Conservation (phyloP, 2,113 vertebrate genomes). For the Balaeniceps rex region DNA sequence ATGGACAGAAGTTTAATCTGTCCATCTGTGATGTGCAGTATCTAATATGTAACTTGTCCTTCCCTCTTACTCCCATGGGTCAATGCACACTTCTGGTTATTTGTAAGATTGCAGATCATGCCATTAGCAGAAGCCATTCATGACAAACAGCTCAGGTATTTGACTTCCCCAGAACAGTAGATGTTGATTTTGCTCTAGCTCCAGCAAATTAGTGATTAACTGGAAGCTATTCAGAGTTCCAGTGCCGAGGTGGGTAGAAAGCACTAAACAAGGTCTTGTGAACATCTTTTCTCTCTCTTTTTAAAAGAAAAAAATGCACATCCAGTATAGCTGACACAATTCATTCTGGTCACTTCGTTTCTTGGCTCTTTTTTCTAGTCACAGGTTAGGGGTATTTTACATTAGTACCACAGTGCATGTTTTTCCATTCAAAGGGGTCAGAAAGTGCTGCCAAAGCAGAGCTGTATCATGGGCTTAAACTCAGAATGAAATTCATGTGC, state of each 20-base stretch:
- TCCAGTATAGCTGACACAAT: background rate
- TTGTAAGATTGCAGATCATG: background rate
- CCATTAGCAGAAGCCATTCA: background rate
- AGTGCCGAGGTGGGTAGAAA: background rate
- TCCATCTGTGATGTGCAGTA: background rate
- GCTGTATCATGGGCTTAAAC: background rate
- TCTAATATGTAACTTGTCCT: background rate
- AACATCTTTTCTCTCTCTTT: background rate
- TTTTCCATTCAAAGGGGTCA: background rate
- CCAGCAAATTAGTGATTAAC: background rate
- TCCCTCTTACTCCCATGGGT: background rate
- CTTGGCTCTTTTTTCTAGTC: background rate
- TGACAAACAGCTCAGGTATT: background rate
- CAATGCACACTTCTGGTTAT: background rate
- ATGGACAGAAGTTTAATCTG: background rate
- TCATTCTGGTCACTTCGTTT: background rate
- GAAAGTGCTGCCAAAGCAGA: background rate
- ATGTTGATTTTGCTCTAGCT: background rate
- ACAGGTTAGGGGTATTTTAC: background rate
- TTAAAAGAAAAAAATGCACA: background rate
- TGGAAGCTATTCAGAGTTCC: background rate
- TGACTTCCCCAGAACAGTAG: background rate
- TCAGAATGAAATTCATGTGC: background rate
- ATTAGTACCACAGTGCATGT: background rate
- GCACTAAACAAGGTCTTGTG: background rate